Conservation (phyloP, 2,888 invertebrate species). For the Drosophila helvetica region DNA sequence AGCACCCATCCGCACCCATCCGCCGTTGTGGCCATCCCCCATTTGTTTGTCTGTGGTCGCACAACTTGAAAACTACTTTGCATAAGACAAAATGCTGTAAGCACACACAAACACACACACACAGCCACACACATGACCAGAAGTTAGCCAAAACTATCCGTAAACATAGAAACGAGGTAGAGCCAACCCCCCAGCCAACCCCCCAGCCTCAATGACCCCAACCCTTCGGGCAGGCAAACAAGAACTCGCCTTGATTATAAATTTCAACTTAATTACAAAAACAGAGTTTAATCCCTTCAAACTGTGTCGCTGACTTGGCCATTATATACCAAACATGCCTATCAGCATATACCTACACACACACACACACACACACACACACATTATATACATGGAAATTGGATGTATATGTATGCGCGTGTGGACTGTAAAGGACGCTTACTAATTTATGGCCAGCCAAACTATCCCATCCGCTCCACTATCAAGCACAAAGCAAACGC, state of each 20-base stretch:
- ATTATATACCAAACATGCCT: constrained; percentile 20
- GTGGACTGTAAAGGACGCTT: constrained; percentile 37
- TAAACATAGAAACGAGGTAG: constrained; percentile 4
- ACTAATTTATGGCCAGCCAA: constrained; percentile 73
- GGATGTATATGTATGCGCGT: too few species aligned
- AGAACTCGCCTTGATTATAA: constrained; percentile 75
- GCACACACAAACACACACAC: constrained; percentile 16
- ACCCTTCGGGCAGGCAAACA: constrained; percentile 41
- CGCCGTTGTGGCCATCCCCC: constrained; percentile 1
- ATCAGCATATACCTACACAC: background rate
- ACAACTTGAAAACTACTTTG: constrained; percentile 75
- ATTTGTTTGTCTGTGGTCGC: constrained; percentile 70
- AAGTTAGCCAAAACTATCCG: constrained; percentile 28
- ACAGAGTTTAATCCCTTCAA: constrained; percentile 79
- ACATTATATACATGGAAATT: too few species aligned
- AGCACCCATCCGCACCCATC: too few species aligned
- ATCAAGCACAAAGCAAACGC: constrained; percentile 27
- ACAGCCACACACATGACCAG: constrained; percentile 21
- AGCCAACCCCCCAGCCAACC: background rate
- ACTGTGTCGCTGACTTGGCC: constrained; percentile 66
- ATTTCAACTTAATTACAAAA: constrained; percentile 81
- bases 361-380: background rate
- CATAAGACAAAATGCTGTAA: constrained; percentile 62
- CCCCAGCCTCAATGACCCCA: background rate
- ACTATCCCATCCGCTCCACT: constrained; percentile 67